These are phyloP conservation scores for Parasteatoda lunata DNA, from an alignment of 2,888 invertebrate genomes.

Conservation along the genomic window DNA sequence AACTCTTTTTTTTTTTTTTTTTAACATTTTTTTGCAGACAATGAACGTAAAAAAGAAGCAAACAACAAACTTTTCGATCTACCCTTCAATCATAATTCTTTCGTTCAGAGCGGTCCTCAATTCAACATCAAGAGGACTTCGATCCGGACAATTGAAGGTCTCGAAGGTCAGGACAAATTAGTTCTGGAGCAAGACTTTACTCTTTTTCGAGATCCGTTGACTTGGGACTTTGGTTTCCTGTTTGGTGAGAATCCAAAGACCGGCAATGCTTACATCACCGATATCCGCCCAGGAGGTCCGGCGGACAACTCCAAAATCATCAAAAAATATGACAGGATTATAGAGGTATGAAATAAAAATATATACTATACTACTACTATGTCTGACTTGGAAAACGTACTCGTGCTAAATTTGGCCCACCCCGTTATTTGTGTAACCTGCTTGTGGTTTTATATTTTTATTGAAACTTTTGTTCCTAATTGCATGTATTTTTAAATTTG, in stretches of 20 bases:
- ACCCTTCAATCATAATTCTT: background rate
- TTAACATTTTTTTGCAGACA: too few relatives aligned
- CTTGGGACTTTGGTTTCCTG: conserved; percentile 33
- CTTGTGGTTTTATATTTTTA: background rate
- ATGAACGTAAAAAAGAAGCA: too few relatives aligned
- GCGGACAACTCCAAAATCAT: conserved; percentile 27
- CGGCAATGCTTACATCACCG: conserved; percentile 10
- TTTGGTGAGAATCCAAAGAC: conserved; percentile 11
- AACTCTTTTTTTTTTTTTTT: too few relatives aligned
- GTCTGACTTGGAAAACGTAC: background rate
- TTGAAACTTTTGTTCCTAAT: background rate
- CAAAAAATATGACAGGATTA: conserved; percentile 35
- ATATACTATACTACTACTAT: background rate
- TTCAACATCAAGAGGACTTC: conserved; percentile 12
- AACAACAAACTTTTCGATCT: background rate
- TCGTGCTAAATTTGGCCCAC: too few relatives aligned
- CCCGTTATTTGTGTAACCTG: background rate
- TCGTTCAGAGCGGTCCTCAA: background rate
- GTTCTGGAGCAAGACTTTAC: conserved; percentile 28
- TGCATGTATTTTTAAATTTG: background rate
- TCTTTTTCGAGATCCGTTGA: conserved; percentile 17
- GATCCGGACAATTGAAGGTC: background rate
- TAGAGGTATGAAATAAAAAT: conserved; percentile 26
- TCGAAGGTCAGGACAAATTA: background rate
- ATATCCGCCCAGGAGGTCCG: conserved; percentile 28